phyloP scores from a whole-genome alignment of 2,888 invertebrate species.

The Sinopyrophorus schimmeli region DNA sequence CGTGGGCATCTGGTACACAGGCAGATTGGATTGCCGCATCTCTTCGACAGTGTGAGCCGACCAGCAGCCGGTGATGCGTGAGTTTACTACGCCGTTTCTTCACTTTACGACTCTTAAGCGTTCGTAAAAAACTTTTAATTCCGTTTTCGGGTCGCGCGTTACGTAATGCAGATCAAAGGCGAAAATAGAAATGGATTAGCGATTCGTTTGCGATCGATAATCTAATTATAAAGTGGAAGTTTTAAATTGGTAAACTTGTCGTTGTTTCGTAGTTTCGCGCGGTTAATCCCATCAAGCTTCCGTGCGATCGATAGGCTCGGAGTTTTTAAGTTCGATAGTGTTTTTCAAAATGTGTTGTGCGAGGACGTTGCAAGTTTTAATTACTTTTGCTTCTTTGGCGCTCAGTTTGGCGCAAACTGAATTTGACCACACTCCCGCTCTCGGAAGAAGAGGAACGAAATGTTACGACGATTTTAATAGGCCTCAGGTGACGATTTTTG shows the following conservation, averaged over 20 bases:
- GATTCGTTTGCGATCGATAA: constrained; percentile 2
- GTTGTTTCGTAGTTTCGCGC: no score
- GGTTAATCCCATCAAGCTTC: no score
- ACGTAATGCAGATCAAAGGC: constrained; percentile 1
- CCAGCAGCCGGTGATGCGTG: constrained; percentile 28
- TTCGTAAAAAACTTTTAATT: constrained; percentile 16
- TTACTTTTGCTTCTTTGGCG: constrained; percentile 8
- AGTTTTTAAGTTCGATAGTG: not conserved
- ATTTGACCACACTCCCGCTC: constrained; percentile 46
- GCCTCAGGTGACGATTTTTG: constrained; percentile 57
- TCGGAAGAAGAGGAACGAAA: constrained; percentile 49
- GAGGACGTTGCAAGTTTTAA: constrained; percentile 19
- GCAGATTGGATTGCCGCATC: constrained; percentile 32
- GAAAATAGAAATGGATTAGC: constrained; percentile 16
- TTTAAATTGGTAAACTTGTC: no score
- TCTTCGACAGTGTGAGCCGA: constrained; percentile 33
- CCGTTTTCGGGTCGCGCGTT: constrained; percentile 6
- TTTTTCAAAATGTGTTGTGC: constrained; percentile 19
- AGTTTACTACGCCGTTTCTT: constrained; percentile 16
- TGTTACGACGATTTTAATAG: constrained; percentile 61
- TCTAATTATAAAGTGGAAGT: no score
- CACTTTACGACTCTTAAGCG: constrained; percentile 4
- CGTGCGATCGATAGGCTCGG: not conserved
- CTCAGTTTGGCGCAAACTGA: constrained; percentile 23
- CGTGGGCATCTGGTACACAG: constrained; percentile 44